Conservation (phyloP, 1,140 invertebrate genomes). For the Tribolium castaneum region DNA sequence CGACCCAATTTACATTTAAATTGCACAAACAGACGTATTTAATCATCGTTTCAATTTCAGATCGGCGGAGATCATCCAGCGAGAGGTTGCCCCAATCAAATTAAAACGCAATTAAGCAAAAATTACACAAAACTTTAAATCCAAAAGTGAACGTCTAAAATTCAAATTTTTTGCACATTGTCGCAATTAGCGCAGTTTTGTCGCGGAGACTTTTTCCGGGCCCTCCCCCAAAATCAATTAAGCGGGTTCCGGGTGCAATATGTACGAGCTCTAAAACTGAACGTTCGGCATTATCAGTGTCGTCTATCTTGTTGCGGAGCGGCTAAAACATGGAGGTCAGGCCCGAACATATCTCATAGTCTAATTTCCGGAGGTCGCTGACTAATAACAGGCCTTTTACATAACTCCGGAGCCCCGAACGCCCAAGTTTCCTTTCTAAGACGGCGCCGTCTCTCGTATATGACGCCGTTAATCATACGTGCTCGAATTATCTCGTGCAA, state of each 20-base stretch:
- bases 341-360: slow-evolving; percentile 54
- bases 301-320: slow-evolving; percentile 51
- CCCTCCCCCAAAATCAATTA: slow-evolving; percentile 3
- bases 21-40: slow-evolving; percentile 26
- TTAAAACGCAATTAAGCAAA: background rate
- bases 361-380: slow-evolving; percentile 54
- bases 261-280: slow-evolving; percentile 33
- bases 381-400: slow-evolving; percentile 56
- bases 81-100: background rate
- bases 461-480: slow-evolving; percentile 39
- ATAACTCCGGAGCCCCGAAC: slow-evolving; percentile 48
- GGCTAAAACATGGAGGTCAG: slow-evolving; percentile 47
- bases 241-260: slow-evolving; percentile 10
- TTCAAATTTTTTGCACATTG: background rate
- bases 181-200: no score
- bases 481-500: slow-evolving; percentile 25
- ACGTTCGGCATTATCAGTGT: slow-evolving; percentile 50
- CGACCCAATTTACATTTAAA: slow-evolving; percentile 28
- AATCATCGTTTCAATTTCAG: slow-evolving; percentile 27
- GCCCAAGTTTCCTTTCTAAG: slow-evolving; percentile 46
- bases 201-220: background rate
- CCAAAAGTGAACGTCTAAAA: background rate
- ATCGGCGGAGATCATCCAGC: background rate
- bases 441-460: slow-evolving; percentile 26
- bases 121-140: background rate